Evolutionary conservation across 2,888 invertebrate species (phyloP).

Genomic region (Drosophila quinaria): DNA sequence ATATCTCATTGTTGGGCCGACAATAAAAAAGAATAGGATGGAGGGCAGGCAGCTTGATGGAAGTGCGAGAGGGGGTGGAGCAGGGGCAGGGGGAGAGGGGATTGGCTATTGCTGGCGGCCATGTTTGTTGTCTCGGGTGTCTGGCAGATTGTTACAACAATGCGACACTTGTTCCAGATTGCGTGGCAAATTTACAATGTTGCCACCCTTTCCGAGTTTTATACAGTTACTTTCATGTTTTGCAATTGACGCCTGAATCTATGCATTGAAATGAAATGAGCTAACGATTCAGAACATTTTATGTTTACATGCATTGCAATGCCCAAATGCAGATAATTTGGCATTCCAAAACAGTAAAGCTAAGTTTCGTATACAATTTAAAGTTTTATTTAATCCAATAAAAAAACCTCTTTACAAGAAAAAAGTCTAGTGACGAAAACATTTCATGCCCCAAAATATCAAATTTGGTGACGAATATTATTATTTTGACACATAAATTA

Average conservation of each 20-base stretch:
- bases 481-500: no score
- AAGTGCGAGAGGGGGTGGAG: background rate
- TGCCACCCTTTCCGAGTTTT: conserved; percentile 52
- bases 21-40: conserved; percentile 28
- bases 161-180: conserved; percentile 83
- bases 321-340: background rate
- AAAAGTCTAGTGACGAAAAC: no score
- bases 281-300: conserved; percentile 19
- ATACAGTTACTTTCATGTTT: conserved; percentile 17
- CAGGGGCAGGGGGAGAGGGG: background rate
- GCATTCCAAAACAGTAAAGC: background rate
- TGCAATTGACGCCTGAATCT: conserved; percentile 26
- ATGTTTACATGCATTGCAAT: conserved; percentile 3
- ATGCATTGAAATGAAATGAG: conserved; percentile 24
- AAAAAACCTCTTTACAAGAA: no score
- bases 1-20: conserved; percentile 46
- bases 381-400: background rate
- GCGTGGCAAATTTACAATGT: conserved; percentile 75
- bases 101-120: conserved; percentile 44
- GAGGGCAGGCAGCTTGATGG: background rate
- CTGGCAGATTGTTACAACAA: conserved; percentile 68
- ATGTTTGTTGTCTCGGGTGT: conserved; percentile 57
- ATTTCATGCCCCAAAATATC: no score
- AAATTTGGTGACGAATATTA: no score
- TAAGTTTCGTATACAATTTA: background rate